Conservation (phyloP, 2,888 invertebrate species). For the Chelonus formosanus region DNA sequence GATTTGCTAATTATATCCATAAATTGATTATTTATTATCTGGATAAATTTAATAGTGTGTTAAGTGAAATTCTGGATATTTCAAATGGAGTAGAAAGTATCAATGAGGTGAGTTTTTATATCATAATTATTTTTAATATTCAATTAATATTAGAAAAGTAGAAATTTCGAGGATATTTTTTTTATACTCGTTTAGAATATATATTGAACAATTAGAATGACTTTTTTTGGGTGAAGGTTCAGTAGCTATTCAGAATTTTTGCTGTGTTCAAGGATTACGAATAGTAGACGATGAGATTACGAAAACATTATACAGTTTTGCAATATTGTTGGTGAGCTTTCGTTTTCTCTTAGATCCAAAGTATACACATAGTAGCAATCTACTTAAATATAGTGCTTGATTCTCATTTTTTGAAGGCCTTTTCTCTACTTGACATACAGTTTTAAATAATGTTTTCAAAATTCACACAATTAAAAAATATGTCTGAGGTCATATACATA, state of each 20-base stretch:
- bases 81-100: constrained; percentile 34
- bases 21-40: not conserved
- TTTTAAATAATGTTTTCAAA: too few species aligned
- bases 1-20: not conserved
- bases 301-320: constrained; percentile 16
- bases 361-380: too few species aligned
- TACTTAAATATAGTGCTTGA: too few species aligned
- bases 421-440: too few species aligned
- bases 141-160: constrained; percentile 1
- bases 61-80: constrained; percentile 33
- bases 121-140: not conserved
- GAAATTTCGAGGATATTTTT: not conserved
- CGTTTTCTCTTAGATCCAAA: not conserved
- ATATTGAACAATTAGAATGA: too few species aligned
- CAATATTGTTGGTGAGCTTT: constrained; percentile 19
- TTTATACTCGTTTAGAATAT: not conserved
- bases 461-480: too few species aligned
- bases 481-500: too few species aligned
- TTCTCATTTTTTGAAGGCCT: too few species aligned
- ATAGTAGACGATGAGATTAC: constrained; percentile 12
- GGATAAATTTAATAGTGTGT: constrained; percentile 17
- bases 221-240: constrained; percentile 1
- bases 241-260: not conserved
- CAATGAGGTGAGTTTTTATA: constrained; percentile 23
- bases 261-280: constrained; percentile 9